Conservation (phyloP, 1,140 invertebrate species). For the Cyphomyrmex costatus region DNA sequence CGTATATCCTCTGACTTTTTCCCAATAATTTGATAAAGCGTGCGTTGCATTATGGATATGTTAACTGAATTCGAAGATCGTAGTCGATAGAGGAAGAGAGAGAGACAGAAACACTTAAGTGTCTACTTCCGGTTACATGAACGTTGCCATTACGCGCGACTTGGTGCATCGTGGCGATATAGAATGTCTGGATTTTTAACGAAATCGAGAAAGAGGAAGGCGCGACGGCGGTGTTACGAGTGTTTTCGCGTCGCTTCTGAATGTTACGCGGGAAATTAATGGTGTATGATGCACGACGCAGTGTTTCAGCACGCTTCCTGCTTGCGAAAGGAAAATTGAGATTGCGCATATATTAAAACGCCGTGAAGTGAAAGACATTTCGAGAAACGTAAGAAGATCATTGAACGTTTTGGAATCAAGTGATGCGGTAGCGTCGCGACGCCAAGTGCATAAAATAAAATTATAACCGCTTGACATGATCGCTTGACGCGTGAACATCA, state of each 20-base stretch:
- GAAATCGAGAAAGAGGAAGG: slow-evolving; percentile 23
- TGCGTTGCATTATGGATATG: slow-evolving; percentile 29
- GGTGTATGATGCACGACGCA: slow-evolving; percentile 38
- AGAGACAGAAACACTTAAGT: slow-evolving; percentile 1
- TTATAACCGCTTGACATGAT: too few relatives aligned
- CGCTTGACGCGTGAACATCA: too few relatives aligned
- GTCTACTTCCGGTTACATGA: slow-evolving; percentile 35
- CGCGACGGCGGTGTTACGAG: slow-evolving; percentile 12
- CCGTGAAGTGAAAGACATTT: slow-evolving; percentile 37
- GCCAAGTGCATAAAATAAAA: too few relatives aligned
- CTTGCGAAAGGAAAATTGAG: slow-evolving; percentile 52
- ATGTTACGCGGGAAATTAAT: slow-evolving; percentile 53
- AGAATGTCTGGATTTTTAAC: slow-evolving; percentile 34
- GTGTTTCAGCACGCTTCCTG: slow-evolving; percentile 37
- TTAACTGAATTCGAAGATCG: slow-evolving; percentile 5
- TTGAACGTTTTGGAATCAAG: background rate
- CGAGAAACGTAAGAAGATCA: background rate
- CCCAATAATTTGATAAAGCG: slow-evolving; percentile 10
- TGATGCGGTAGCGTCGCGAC: too few relatives aligned
- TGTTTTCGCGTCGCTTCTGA: slow-evolving; percentile 22
- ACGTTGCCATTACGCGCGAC: slow-evolving; percentile 19
- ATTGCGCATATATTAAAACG: slow-evolving; percentile 35
- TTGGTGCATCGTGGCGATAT: background rate
- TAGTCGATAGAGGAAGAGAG: background rate
- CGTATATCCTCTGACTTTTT: background rate